These are phyloP conservation scores for Zoanthus gigantus DNA, from an alignment of 92 coral and sea anemone species.

Conservation along the genomic window DNA sequence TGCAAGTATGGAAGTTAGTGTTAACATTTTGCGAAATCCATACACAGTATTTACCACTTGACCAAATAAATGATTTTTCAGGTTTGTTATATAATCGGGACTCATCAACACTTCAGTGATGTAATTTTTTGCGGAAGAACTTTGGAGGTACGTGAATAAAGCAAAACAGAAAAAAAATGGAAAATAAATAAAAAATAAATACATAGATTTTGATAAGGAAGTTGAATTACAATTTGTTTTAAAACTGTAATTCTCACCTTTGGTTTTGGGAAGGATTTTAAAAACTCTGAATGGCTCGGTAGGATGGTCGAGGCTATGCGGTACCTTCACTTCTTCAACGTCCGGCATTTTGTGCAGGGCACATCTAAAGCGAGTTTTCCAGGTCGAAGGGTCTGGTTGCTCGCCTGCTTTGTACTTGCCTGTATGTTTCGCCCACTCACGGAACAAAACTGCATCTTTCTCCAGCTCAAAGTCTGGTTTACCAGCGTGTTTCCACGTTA, in stretches of 20 bases:
- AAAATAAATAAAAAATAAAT: neutral
- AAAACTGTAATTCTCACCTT: neutral
- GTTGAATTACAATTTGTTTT: neutral
- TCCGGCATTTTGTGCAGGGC: constrained; percentile 97
- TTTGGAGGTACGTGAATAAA: neutral
- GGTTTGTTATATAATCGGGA: constrained; percentile 15
- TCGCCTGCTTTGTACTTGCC: constrained; percentile 93
- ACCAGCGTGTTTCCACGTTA: constrained; percentile 98
- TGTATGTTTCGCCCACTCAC: constrained; percentile 97
- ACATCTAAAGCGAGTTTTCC: constrained; percentile 97
- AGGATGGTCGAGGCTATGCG: constrained; percentile 83
- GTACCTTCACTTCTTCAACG: constrained; percentile 84
- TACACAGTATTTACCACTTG: neutral
- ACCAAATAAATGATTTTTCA: neutral
- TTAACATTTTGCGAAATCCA: neutral
- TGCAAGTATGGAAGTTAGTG: neutral
- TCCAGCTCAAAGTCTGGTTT: constrained; percentile 96
- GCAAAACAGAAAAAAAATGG: no score
- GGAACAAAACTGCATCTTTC: constrained; percentile 89
- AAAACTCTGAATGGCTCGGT: constrained; percentile 93
- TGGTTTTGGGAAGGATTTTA: constrained; percentile 77
- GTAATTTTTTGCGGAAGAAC: neutral
- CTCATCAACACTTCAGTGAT: neutral
- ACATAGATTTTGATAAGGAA: neutral
- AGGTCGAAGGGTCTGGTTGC: constrained; percentile 95